Evolutionary conservation across 2,797 vertebrate species (phyloP), one percentile per base, ranked within the genome.

Genomic region (Malacoctenus gilli): DNA sequence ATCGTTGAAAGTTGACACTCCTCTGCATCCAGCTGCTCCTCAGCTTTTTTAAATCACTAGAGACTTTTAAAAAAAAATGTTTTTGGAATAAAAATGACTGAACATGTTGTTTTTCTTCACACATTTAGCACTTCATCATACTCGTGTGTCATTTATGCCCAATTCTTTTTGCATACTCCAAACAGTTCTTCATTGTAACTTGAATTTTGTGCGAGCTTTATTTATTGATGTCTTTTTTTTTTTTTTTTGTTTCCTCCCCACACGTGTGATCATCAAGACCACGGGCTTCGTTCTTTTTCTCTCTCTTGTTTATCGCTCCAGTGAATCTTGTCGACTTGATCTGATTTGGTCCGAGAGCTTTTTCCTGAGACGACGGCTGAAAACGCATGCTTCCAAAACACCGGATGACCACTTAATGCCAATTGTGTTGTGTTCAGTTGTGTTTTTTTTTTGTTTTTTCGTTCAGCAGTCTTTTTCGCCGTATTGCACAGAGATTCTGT

Each of bases 401-500:
- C 42, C 53, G 68, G 18, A 69, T 22, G 47, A 61, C 57, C 42
- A 49, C 62, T 73, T 38, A 23, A 64, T 67, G 70, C 60, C 57
- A 62, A 61, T n/a, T 38, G 14, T 50, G 56, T 55, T 35, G 12
- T 39, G 47, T 66, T 56, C 16, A 28, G 44, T 58, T 55, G 47
- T n/a, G 6, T 25, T 38, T 12, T 2, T 20, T 3, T 5, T 28
- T 22, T 16, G 7, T 5, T 18, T 59, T 11, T 41, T 43, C 41
- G 25, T 6, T 6, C 5, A 28, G 9, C 5, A 28, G 9, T 1
- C 20, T 22, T 67, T 68, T 60, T 20, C 41, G 46, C 32, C 30
- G 23, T 68, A 68, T 81, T 85, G 85, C 84, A 87, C 66, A 85
- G 72, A 80, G 47, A 69, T 84, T 79, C 54, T 78, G 58, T 40